Evolutionary conservation across 2,888 invertebrate species (phyloP).

Genomic region (Podotricha telesiphe): DNA sequence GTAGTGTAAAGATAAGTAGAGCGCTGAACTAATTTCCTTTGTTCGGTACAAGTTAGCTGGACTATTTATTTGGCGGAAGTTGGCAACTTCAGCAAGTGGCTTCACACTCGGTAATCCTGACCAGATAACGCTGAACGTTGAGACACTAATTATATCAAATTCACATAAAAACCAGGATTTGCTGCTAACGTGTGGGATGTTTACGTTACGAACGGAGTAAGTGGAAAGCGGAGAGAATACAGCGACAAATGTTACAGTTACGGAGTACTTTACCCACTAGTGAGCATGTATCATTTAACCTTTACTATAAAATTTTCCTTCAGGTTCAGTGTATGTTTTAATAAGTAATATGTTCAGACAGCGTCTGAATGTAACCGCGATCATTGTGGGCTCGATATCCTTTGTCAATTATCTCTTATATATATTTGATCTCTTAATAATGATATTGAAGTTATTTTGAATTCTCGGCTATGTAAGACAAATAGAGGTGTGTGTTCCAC

Average conservation of each 20-base stretch:
- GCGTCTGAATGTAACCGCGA: neutral
- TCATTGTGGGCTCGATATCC: neutral
- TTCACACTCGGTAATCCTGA: slow-evolving; percentile 25
- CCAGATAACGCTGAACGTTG: slow-evolving; percentile 12
- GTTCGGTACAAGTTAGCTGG: slow-evolving; percentile 18
- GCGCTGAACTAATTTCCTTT: slow-evolving; percentile 14
- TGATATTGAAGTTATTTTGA: no score
- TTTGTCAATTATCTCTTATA: no score
- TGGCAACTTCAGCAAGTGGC: slow-evolving; percentile 29
- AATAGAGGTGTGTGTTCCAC: no score
- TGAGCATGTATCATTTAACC: neutral
- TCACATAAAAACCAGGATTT: slow-evolving; percentile 23
- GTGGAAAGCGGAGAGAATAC: neutral
- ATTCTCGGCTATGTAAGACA: no score
- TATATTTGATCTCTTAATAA: no score
- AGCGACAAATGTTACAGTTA: neutral
- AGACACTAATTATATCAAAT: slow-evolving; percentile 34
- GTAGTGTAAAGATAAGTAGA: slow-evolving; percentile 9
- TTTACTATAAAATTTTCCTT: neutral
- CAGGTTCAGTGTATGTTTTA: neutral
- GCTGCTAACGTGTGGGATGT: neutral
- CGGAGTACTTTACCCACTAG: neutral
- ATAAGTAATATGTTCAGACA: neutral
- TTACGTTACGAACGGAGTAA: neutral
- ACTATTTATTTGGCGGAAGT: slow-evolving; percentile 25